A percentile compares a stretch with the other conserved stretches of the same genome.
phyloP scores from a whole-genome alignment of 2,888 invertebrate genomes.

The Chorisops tibialis region DNA sequence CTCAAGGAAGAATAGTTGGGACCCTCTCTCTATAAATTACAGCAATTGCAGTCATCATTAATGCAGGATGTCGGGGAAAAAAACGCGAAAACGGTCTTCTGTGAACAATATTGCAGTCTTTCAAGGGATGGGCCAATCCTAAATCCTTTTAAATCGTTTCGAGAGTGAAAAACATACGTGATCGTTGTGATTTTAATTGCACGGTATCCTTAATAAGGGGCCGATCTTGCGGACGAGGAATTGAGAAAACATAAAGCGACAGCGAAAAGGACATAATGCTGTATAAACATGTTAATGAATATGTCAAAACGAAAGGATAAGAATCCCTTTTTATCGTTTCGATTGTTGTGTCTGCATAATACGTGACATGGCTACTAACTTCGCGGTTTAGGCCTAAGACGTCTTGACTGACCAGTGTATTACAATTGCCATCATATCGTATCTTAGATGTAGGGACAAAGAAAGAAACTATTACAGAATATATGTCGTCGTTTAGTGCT shows the following conservation, averaged over 20 bases:
- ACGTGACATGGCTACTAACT: constrained; percentile 35
- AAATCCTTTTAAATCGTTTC: constrained; percentile 15
- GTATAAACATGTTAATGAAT: constrained; percentile 41
- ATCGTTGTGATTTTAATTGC: constrained; percentile 35
- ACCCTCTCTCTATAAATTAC: constrained; percentile 16
- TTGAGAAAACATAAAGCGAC: constrained; percentile 34
- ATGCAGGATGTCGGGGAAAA: neutral
- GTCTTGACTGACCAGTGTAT: constrained; percentile 13
- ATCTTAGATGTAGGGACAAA: neutral
- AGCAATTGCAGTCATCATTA: constrained; percentile 6
- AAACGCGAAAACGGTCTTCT: constrained; percentile 1
- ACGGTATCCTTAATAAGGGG: constrained; percentile 35
- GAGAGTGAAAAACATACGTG: neutral
- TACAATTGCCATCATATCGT: constrained; percentile 20
- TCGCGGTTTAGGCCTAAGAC: constrained; percentile 30
- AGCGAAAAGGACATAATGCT: constrained; percentile 39
- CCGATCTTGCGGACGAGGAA: neutral
- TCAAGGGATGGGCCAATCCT: neutral
- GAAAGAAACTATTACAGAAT: constrained; percentile 22
- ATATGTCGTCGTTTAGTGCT: constrained; percentile 29
- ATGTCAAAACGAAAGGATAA: constrained; percentile 41
- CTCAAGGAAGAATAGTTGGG: neutral
- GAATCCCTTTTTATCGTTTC: constrained; percentile 39
- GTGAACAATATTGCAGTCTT: neutral
- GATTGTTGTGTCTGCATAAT: constrained; percentile 34